Evolutionary conservation across 2,888 invertebrate genomes (phyloP), one percentile per base, ranked within the genome.

Genomic region (Malachius bipustulatus): DNA sequence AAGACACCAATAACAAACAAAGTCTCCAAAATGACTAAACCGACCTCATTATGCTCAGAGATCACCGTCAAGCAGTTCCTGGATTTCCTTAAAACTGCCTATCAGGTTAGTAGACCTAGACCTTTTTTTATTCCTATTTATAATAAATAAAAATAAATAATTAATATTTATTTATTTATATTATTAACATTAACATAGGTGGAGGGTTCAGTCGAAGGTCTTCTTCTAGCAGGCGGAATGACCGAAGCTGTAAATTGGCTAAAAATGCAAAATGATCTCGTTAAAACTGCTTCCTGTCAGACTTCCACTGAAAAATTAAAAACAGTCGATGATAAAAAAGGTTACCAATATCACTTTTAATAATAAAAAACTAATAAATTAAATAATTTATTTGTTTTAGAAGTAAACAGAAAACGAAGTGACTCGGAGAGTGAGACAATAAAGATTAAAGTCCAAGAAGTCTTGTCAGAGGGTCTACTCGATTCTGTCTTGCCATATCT

Each of bases 401-500:
- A 19, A 8, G 24, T 6, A 19, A 6, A 6, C 24, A 19, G n/a
- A 19, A 19, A 19, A n/a, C 6, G n/a, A 19, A 19, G 24, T 19
- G 24, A 19, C 43, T 48, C 26, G n/a, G 39, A 47, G n/a, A 37
- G 31, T 2, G 55, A 54, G 27, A 33, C 49, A 6, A 42, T 62
- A 36, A 58, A 50, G 47, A 45, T 36, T 15, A 57, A 49, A 49
- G 46, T 59, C 27, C 54, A 49, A 42, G 60, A 83, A 64, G 74
- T 85, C 1, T 69, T 88, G 41, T 77, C 80, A 31, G 87, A 87
- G 63, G 87, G 87, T 8, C 70, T 88, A 39, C 60, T 87, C 32
- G 88, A 88, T 61, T 83, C 85, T 0, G 78, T 88, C 37, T 59
- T 87, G 31, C 82, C 87, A 0, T 83, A 83, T 52, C 68, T 87